A percentile compares a stretch with the other conserved stretches of the same genome.
Evolutionary conservation across 2,797 vertebrate genomes (phyloP).

Genomic region (Brachymystax lenok): DNA sequence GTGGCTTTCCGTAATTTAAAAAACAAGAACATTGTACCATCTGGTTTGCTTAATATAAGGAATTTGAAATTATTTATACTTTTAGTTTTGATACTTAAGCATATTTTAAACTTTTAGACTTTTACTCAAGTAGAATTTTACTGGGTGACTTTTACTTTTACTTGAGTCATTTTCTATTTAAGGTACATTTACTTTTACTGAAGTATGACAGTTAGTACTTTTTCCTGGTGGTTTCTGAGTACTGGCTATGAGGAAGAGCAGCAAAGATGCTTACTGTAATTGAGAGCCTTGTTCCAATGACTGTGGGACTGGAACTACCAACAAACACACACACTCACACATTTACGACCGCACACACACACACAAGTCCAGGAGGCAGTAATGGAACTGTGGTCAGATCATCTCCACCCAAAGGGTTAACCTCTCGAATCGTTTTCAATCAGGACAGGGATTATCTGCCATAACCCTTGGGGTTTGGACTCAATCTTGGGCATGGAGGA

Average conservation of each 20-base stretch:
- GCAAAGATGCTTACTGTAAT: background rate
- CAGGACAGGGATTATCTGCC: constrained; percentile 74
- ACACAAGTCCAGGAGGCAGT: constrained; percentile 20
- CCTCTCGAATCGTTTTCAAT: constrained; percentile 77
- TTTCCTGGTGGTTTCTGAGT: too few species aligned
- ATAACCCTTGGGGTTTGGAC: constrained; percentile 72
- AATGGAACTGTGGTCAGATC: constrained; percentile 58
- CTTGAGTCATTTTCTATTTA: too few species aligned
- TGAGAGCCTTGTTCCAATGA: background rate
- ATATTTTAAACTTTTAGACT: too few species aligned
- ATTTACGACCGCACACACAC: background rate
- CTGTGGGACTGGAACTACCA: background rate
- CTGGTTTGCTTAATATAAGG: too few species aligned
- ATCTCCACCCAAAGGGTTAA: constrained; percentile 66
- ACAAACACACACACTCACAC: background rate
- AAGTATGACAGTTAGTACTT: too few species aligned
- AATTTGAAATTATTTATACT: too few species aligned
- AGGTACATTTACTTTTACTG: too few species aligned
- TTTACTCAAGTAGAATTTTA: too few species aligned
- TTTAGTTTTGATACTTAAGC: too few species aligned
- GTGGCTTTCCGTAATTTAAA: too few species aligned
- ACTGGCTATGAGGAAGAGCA: background rate
- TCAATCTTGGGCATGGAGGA: constrained; percentile 71
- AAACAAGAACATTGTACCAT: too few species aligned
- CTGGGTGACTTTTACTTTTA: too few species aligned